Base-by-base conservation (phyloP, 1,140 invertebrate genomes). In the Nomia melanderi region DNA sequence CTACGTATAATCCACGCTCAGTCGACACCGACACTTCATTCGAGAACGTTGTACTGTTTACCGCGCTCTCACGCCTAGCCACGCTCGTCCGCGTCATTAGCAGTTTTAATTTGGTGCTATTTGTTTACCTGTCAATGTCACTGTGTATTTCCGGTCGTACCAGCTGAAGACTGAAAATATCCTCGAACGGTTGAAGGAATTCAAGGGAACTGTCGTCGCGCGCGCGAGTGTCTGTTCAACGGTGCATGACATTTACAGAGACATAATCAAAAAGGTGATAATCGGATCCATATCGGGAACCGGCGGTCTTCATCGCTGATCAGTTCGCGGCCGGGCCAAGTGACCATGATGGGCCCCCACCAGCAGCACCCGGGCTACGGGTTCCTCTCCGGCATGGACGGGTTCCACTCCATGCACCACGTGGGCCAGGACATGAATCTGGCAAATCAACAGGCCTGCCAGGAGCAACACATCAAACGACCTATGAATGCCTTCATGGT, bases 401-500 rank as follows among this genome's bases (percentile, higher is more conserved):
- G n/a, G n/a, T 50, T 91, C 9, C 86, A 90, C 29, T 78, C 88
- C 9, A 84, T 91, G 82, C 85, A 87, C 33, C 72, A 80, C 33
- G 39, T 66, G 25, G 25, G 7, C 20, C 56, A 73, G 12, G 75
- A 64, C 4, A 31, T 70, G 27, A 73, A 7, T 14, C 17, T 25
- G n/a, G 66, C 67, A 89, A 89, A 44, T 0, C 93, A 93, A 44
- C 93, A 79, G 79, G 11, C 92, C 1, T 0, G 87, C 79, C 94
- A 93, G 25, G 95, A 96, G 84, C 72, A 93, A 88, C 89, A 96
- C 14, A 98, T 99, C 20, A 99, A 99, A 91, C 93, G 99, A 53
- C 98, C 99, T 0, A 99, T 99, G 98, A 99, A 99, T 93, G 98
- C 99, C 9, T 99, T 99, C 92, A 99, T 99, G 98, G 98, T 99